Base-by-base conservation (phyloP, 2,888 invertebrate species). In the Prosopocoilus inquinatus region DNA sequence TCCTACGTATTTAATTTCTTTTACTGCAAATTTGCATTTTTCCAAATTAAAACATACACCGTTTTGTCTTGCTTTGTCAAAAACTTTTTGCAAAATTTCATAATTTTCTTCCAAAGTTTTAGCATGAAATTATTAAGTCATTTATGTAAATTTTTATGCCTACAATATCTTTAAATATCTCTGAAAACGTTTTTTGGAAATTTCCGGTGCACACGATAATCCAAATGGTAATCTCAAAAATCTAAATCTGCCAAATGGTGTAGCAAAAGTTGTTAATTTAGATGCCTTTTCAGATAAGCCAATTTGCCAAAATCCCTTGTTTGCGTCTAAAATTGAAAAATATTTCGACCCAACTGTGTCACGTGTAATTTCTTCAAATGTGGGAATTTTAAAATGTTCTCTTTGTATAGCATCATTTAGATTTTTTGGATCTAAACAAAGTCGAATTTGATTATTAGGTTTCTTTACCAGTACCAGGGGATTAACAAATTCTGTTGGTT, bases 241-340 rank as follows among this genome's bases (percentile, higher is more conserved):
- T n/a, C n/a, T n/a, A n/a, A n/a, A n/a, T n/a, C n/a, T n/a, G 3
- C 20, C 28, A 16, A 3, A 28, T 15, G 46, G 46, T 2, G 28
- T 46, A 2, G 46, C 46, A 46, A 46, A 15, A 16, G 16, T 46
- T 2, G 2, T 33, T 33, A 20, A 8, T 8, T 16, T 46, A 3
- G 46, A 46, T n/a, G 28, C 2, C 11, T 13, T 2, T 4, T 46
- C 32, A 3, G 2, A 2, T 13, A 46, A 20, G 3, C 28, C 12
- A 33, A 33, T 46, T 3, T 2, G 2, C 46, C 46, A 46, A 32
- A 16, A 46, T 3, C 46, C 46, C 8, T 2, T 33, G 8, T 33
- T 20, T 33, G 46, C 46, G 28, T 46, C 46, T 28, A 46, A 46
- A 28, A 8, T 7, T 33, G 46, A n/a, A 11, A 46, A 46, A 11